Base-by-base conservation (phyloP, 2,888 invertebrate species). In the Autographa pulchrina region DNA sequence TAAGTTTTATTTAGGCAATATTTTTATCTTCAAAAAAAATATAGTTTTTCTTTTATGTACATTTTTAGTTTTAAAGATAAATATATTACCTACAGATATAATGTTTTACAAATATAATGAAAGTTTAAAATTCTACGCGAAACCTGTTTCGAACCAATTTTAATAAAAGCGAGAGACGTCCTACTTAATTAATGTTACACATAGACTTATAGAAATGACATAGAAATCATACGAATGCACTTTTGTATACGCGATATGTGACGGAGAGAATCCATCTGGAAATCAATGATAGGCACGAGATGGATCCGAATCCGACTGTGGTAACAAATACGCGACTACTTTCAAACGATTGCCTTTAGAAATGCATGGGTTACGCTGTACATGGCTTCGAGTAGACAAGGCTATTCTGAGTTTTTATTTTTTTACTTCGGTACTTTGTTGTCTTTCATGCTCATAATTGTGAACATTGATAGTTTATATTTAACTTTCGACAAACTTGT, bases 251-350 rank as follows among this genome's bases (percentile, higher is more conserved):
- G 48, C 48, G 43, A n/a, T n/a, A 14, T 48, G 48, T 48, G 48
- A 48, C n/a, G 48, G 48, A 48, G n/a, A 8, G 48, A 48, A 48
- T 48, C 48, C n/a, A 48, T 48, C 48, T n/a, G 48, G 48, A 48
- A 48, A 48, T 48, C 48, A 48, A 43, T 48, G n/a, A n/a, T 16
- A n/a, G n/a, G n/a, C 48, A 7, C 48, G 48, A 48, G 48, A 48
- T 48, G 48, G 48, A 48, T n/a, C 0, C 48, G 48, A n/a, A 48
- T 48, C 0, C 11, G 8, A 11, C 38, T 48, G 48, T n/a, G n/a
- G 8, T n/a, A n/a, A 48, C n/a, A 48, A 48, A 48, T 48, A 48
- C 48, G 0, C 43, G 43, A 43, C 43, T 43, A 43, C 43, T 16
- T 43, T 43, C 14, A 43, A 41, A 43, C 43, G 43, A 43, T 43